phyloP scores from a whole-genome alignment of 2,113 vertebrate species.

The Takifugu flavidus region DNA sequence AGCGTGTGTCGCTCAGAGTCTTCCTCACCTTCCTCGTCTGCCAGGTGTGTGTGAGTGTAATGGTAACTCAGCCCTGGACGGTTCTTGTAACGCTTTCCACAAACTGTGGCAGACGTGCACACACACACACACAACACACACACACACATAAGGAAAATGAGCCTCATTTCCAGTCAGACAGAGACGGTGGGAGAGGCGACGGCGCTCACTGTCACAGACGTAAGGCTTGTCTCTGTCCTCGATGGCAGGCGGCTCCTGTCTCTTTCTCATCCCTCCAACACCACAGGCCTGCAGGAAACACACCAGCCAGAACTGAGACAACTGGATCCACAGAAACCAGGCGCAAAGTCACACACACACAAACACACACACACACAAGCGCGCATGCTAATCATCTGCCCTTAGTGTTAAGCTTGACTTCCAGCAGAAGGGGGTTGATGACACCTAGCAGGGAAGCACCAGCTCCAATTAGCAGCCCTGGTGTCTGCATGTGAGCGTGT shows the following conservation, averaged over 20 bases:
- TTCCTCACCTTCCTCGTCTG: slow-evolving; percentile 91
- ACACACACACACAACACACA: slow-evolving; percentile 1
- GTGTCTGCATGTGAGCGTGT: slow-evolving; percentile 45
- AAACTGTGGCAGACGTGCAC: slow-evolving; percentile 74
- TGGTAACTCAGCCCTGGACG: slow-evolving; percentile 93
- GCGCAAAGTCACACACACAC: slow-evolving; percentile 4
- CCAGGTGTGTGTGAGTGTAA: slow-evolving; percentile 94
- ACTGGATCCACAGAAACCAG: slow-evolving; percentile 5
- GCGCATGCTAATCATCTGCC: slow-evolving; percentile 66
- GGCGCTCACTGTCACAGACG: slow-evolving; percentile 91
- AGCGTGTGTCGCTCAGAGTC: slow-evolving; percentile 86
- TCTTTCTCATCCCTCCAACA: slow-evolving; percentile 89
- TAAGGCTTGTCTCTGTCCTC: slow-evolving; percentile 95
- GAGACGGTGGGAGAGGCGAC: slow-evolving; percentile 6
- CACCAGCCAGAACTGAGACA: slow-evolving; percentile 11
- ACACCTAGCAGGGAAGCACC: slow-evolving; percentile 72
- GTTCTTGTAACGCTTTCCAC: slow-evolving; percentile 94
- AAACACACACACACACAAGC: slow-evolving; percentile 14
- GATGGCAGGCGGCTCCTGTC: slow-evolving; percentile 82
- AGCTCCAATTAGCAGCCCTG: slow-evolving; percentile 70
- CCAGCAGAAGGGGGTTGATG: slow-evolving; percentile 72
- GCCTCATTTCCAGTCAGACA: not conserved
- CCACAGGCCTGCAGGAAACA: slow-evolving; percentile 78
- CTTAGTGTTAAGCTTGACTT: slow-evolving; percentile 64
- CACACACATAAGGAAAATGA: not conserved